Percentiles rank a stretch among this genome's conserved stretches.
Conservation (phyloP, 2,113 vertebrate species). For the Empidonax traillii region DNA sequence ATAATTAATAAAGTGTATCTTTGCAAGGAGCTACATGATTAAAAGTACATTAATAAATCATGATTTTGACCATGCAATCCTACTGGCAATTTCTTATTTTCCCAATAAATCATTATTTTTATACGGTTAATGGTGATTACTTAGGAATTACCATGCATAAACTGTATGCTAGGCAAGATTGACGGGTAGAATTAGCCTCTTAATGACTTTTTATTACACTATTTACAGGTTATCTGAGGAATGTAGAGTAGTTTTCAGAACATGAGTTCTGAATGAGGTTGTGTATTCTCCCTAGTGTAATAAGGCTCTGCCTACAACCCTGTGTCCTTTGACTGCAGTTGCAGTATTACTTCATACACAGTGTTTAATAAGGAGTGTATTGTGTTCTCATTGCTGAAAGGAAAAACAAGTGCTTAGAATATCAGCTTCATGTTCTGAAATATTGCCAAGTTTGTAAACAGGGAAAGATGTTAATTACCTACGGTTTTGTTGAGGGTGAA, state of each 20-base stretch:
- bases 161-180: not conserved
- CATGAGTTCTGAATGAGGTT: not conserved
- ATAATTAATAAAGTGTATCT: conserved; percentile 37
- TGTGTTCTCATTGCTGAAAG: not conserved
- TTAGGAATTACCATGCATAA: not conserved
- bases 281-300: not conserved
- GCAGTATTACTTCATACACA: not conserved
- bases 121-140: not conserved
- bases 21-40: conserved; percentile 48
- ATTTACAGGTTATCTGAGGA: not conserved
- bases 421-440: not conserved
- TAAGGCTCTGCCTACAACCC: not conserved
- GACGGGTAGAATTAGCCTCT: not conserved
- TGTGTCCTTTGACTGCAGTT: not conserved
- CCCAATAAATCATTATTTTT: not conserved
- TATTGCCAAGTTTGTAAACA: not conserved
- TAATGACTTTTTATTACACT: not conserved
- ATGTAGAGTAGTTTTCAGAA: not conserved
- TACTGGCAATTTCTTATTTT: conserved; percentile 55
- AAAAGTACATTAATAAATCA: conserved; percentile 57
- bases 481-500: not conserved
- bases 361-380: not conserved
- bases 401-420: not conserved
- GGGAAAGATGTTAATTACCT: not conserved
- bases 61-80: conserved; percentile 29